Percentiles rank a stretch among this genome's conserved stretches.
phyloP scores from a whole-genome alignment of 1,140 invertebrate species.

The Acromyrmex charruanus region DNA sequence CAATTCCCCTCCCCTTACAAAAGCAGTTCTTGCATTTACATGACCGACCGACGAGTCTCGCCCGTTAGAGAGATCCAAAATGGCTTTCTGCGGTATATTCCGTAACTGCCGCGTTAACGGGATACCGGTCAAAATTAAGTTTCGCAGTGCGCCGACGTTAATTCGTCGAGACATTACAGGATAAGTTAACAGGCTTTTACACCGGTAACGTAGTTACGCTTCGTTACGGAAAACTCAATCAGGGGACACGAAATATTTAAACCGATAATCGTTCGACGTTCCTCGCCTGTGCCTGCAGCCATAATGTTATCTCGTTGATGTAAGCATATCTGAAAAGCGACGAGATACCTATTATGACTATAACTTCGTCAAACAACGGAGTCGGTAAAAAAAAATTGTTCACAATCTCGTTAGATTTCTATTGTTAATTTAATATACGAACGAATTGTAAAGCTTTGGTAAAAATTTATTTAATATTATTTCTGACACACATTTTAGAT shows the following conservation, averaged over 20 bases:
- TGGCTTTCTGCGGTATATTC: constrained; percentile 60
- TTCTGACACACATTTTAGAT: neutral
- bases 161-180: constrained; percentile 63
- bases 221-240: constrained; percentile 64
- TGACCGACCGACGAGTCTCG: constrained; percentile 50
- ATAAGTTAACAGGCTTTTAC: constrained; percentile 64
- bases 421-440: constrained; percentile 4
- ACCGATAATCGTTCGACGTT: constrained; percentile 62
- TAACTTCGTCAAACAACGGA: constrained; percentile 14
- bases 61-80: constrained; percentile 61
- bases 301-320: constrained; percentile 24
- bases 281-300: constrained; percentile 34
- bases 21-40: constrained; percentile 64
- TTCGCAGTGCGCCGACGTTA: constrained; percentile 58
- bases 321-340: constrained; percentile 51
- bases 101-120: constrained; percentile 65
- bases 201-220: constrained; percentile 57
- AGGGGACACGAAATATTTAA: constrained; percentile 65
- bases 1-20: constrained; percentile 29
- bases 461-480: constrained; percentile 12
- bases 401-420: neutral
- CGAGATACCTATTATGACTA: constrained; percentile 13
- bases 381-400: neutral
- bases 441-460: neutral
- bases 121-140: constrained; percentile 65